Percentiles rank a stretch among this genome's conserved stretches.
Evolutionary conservation across 2,113 vertebrate genomes (phyloP).

Genomic region (Hepsetus odoe): DNA sequence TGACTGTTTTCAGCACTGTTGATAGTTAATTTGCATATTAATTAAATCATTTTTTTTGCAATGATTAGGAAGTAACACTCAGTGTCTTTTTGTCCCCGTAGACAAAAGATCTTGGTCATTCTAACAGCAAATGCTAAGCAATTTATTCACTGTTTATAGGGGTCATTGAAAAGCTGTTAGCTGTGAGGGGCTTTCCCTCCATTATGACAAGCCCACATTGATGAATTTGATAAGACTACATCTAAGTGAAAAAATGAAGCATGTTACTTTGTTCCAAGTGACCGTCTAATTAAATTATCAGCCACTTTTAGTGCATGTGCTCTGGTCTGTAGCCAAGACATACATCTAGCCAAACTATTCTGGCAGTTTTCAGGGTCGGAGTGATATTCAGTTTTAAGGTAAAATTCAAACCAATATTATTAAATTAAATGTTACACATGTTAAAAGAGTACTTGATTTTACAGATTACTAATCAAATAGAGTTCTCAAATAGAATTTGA

Average conservation of each 20-base stretch:
- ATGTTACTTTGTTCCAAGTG: slow-evolving; percentile 39
- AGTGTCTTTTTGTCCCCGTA: neutral
- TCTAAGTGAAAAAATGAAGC: slow-evolving; percentile 37
- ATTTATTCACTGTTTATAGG: slow-evolving; percentile 25
- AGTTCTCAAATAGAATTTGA: too few species aligned
- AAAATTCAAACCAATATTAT: neutral
- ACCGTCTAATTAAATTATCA: slow-evolving; percentile 40
- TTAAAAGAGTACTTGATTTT: too few species aligned
- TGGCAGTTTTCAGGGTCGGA: neutral
- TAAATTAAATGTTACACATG: too few species aligned
- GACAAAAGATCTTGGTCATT: slow-evolving; percentile 1
- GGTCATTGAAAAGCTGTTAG: slow-evolving; percentile 33
- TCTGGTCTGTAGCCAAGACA: slow-evolving; percentile 67
- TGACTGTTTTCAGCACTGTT: slow-evolving; percentile 19
- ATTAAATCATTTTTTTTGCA: slow-evolving; percentile 45
- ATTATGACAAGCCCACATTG: slow-evolving; percentile 40
- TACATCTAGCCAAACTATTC: slow-evolving; percentile 57
- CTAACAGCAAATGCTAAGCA: neutral
- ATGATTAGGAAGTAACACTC: slow-evolving; percentile 18
- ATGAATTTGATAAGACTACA: slow-evolving; percentile 50
- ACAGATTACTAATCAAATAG: too few species aligned
- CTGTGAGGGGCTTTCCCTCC: slow-evolving; percentile 11
- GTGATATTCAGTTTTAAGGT: neutral
- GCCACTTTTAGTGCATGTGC: slow-evolving; percentile 33
- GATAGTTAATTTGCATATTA: slow-evolving; percentile 48